A percentile compares a stretch with the other conserved stretches of the same genome.
These are phyloP conservation scores for Emydoidea blandingii DNA, from an alignment of 2,797 vertebrate species.

Conservation along the genomic window DNA sequence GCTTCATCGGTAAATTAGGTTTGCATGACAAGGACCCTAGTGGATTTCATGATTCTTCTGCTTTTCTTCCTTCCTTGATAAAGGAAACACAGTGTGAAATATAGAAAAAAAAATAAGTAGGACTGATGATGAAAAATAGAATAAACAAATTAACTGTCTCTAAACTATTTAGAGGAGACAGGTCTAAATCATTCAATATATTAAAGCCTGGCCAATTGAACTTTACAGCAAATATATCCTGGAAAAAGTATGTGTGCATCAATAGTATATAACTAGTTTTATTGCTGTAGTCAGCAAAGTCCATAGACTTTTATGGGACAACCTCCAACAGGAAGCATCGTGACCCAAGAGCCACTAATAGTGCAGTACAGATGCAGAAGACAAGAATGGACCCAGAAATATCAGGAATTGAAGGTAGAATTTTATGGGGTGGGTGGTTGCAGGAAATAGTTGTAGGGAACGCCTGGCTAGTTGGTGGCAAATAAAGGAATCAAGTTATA, in stretches of 20 bases:
- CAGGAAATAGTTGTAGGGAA: rapidly evolving
- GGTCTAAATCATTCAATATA: neutral
- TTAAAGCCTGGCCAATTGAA: rapidly evolving
- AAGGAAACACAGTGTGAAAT: neutral
- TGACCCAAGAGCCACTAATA: neutral
- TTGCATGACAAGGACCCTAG: neutral
- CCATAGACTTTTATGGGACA: neutral
- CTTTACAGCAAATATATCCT: neutral
- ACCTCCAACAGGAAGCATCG: neutral
- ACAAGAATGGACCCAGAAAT: neutral
- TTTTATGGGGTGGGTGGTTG: neutral
- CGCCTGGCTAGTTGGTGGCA: neutral
- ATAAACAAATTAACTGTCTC: neutral
- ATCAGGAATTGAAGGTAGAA: neutral
- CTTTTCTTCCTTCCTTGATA: neutral
- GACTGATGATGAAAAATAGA: neutral
- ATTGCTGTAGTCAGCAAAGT: neutral
- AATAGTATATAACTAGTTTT: neutral
- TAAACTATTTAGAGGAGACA: neutral
- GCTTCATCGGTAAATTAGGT: neutral
- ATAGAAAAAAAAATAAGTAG: neutral
- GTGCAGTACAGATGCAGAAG: neutral
- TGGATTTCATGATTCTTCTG: neutral
- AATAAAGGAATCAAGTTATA: neutral
- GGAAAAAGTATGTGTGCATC: no score